These are phyloP conservation scores for Lota lota DNA, from an alignment of 2,113 vertebrate species.

Conservation along the genomic window DNA sequence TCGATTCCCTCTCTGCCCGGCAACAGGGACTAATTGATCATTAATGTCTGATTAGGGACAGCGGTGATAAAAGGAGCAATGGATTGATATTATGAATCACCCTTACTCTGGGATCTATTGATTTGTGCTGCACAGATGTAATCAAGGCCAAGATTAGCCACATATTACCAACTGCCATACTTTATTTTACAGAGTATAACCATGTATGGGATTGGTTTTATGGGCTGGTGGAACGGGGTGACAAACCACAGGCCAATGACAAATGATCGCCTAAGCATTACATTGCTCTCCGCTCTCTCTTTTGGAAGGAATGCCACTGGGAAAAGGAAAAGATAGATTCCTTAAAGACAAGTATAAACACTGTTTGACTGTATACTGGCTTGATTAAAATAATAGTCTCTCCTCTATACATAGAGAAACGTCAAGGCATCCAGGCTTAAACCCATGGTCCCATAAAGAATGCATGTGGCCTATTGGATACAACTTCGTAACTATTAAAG, in stretches of 20 bases:
- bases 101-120: conserved; percentile 41
- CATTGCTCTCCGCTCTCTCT: no score
- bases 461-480: no score
- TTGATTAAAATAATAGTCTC: no score
- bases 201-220: conserved; percentile 1
- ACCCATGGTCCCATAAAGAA: no score
- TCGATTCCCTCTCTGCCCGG: conserved; percentile 33
- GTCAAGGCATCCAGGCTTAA: no score
- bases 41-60: conserved; percentile 44
- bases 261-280: no score
- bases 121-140: conserved; percentile 45
- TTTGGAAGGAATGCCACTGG: no score
- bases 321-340: no score
- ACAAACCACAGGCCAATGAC: neutral
- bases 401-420: no score
- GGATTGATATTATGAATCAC: conserved; percentile 49
- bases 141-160: conserved; percentile 37
- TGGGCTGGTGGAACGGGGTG: conserved; percentile 11
- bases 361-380: no score
- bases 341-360: no score
- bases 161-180: conserved; percentile 14
- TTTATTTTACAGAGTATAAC: conserved; percentile 11
- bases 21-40: conserved; percentile 49
- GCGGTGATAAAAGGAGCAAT: conserved; percentile 39
- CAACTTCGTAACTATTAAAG: neutral